These are phyloP conservation scores for Rynchops niger DNA, from an alignment of 2,113 vertebrate species.

Conservation along the genomic window DNA sequence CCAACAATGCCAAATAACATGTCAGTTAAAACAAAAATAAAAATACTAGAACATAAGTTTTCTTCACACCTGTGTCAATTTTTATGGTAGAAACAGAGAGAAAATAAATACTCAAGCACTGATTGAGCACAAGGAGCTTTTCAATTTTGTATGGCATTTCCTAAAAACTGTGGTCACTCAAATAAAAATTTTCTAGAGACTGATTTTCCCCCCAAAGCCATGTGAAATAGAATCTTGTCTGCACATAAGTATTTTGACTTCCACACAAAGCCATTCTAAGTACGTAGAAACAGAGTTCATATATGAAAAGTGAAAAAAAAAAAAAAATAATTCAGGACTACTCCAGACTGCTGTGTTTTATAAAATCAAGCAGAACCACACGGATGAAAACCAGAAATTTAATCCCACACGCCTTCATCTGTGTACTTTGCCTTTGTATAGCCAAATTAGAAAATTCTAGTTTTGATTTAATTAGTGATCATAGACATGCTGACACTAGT, in stretches of 20 bases:
- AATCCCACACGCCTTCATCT: not conserved
- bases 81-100: not conserved
- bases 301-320: not conserved
- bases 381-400: not conserved
- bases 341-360: not conserved
- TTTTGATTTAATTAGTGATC: not conserved
- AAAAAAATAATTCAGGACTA: not conserved
- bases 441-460: not conserved
- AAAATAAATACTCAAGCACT: not conserved
- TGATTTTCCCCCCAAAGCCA: not conserved
- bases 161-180: not conserved
- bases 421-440: not conserved
- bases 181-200: not conserved
- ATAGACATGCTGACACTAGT: not conserved
- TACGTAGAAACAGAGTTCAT: fast-evolving
- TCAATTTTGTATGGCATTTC: not conserved
- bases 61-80: not conserved
- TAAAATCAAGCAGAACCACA: not conserved
- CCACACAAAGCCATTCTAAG: not conserved
- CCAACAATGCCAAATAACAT: not conserved
- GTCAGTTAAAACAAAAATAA: not conserved
- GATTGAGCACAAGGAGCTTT: not conserved
- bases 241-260: not conserved
- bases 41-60: not conserved
- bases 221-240: not conserved